These are phyloP conservation scores for Proteles cristata DNA, from an alignment of 2,113 vertebrate species.

Conservation along the genomic window DNA sequence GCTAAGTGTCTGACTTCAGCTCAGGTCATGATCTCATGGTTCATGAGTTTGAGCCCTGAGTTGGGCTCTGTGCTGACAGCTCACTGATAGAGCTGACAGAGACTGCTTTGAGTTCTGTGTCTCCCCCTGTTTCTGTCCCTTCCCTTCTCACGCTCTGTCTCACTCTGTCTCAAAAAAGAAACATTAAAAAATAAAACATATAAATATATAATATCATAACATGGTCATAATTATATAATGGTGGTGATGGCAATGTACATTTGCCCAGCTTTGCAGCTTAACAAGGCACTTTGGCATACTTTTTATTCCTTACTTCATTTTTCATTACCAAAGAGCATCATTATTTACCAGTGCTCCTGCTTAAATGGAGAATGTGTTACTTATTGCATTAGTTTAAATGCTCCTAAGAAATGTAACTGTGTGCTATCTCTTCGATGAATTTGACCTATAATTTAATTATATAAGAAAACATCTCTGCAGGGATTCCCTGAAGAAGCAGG, in stretches of 20 bases:
- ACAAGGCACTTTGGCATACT: slow-evolving; percentile 5
- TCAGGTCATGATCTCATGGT: too few species aligned
- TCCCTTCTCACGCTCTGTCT: too few species aligned
- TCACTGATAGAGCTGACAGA: too few species aligned
- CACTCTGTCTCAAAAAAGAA: too few species aligned
- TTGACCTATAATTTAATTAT: slow-evolving; percentile 77
- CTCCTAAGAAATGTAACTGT: slow-evolving; percentile 54
- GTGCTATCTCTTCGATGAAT: slow-evolving; percentile 75
- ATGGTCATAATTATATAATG: not conserved
- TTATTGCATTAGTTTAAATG: slow-evolving; percentile 59
- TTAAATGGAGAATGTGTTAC: slow-evolving; percentile 58
- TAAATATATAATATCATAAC: not conserved
- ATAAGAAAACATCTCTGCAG: slow-evolving; percentile 66
- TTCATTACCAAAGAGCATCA: slow-evolving; percentile 44
- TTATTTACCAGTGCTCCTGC: slow-evolving; percentile 72
- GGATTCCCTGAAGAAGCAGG: slow-evolving; percentile 53
- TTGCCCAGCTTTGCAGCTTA: not conserved
- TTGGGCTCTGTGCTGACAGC: too few species aligned
- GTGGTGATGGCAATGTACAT: rapidly evolving
- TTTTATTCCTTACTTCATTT: not conserved
- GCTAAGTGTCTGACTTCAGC: too few species aligned
- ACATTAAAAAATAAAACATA: not conserved
- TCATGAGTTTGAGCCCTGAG: too few species aligned
- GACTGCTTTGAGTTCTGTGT: too few species aligned
- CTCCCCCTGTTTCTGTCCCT: too few species aligned